Evolutionary conservation across 2,797 vertebrate genomes (phyloP).

Genomic region (Sebastes flavidus): DNA sequence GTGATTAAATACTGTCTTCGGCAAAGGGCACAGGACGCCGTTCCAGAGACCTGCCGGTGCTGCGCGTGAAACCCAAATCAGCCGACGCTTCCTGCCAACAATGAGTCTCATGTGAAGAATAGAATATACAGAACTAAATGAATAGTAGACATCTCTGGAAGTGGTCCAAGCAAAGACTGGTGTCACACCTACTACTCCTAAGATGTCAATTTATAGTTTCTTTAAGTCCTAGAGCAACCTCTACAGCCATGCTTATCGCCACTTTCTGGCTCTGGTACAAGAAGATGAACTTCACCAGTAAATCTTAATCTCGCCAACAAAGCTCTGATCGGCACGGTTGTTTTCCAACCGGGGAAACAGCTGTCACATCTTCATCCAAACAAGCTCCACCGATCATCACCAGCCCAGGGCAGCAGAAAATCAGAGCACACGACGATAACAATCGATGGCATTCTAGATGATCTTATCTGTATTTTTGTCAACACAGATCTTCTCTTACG

Average conservation of each 20-base stretch:
- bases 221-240: not conserved
- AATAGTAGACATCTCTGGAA: not conserved
- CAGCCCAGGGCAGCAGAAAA: not conserved
- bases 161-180: not conserved
- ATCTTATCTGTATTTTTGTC: not conserved
- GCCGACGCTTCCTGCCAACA: not conserved
- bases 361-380: not conserved
- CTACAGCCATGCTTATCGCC: not conserved
- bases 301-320: not conserved
- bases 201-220: not conserved
- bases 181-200: not conserved
- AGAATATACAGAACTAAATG: not conserved
- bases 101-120: not conserved
- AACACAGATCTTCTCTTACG: not conserved
- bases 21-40: constrained; percentile 44
- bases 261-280: not conserved
- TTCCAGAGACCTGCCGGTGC: constrained; percentile 30
- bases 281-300: not conserved
- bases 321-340: not conserved
- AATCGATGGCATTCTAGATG: not conserved
- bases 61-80: constrained; percentile 11
- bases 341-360: not conserved
- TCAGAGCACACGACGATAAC: too few species aligned
- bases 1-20: constrained; percentile 49
- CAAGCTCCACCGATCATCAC: not conserved